Percentiles rank a stretch among this genome's conserved stretches.
Conservation (phyloP, 2,113 vertebrate genomes). For the Pluvianellus socialis region DNA sequence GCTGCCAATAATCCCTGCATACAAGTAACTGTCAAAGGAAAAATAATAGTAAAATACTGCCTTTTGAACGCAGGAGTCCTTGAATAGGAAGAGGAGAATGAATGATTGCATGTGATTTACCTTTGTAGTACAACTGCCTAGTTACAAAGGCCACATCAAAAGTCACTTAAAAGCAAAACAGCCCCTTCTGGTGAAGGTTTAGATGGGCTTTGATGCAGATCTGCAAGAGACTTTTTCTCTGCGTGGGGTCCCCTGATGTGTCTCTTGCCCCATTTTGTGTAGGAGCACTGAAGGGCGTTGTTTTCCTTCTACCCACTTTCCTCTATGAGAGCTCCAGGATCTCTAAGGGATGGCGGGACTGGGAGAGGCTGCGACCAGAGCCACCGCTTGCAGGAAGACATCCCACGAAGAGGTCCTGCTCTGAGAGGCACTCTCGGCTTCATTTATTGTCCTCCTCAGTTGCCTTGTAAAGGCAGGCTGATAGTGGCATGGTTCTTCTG, state of each 20-base stretch:
- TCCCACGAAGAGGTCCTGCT: not conserved
- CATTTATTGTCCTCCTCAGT: not conserved
- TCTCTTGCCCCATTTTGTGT: not conserved
- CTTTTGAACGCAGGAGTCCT: not conserved
- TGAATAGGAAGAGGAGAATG: not conserved
- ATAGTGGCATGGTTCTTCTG: not conserved
- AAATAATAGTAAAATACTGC: not conserved
- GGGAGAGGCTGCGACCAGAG: fast-evolving
- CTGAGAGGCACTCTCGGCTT: not conserved
- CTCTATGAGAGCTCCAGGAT: not conserved
- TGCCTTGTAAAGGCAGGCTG: not conserved
- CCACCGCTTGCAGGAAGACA: not conserved
- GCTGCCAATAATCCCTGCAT: not conserved
- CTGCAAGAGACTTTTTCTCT: not conserved
- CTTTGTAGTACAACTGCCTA: not conserved
- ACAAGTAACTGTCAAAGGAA: not conserved
- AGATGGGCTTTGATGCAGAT: not conserved
- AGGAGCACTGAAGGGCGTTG: not conserved
- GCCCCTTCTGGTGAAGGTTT: not conserved
- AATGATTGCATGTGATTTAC: not conserved
- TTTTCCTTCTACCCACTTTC: not conserved
- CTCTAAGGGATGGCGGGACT: not conserved
- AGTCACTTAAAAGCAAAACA: not conserved
- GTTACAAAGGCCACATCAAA: not conserved
- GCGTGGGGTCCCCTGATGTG: not conserved